Base-by-base conservation (phyloP, 1,140 invertebrate species). In the Drosophila navojoa region DNA sequence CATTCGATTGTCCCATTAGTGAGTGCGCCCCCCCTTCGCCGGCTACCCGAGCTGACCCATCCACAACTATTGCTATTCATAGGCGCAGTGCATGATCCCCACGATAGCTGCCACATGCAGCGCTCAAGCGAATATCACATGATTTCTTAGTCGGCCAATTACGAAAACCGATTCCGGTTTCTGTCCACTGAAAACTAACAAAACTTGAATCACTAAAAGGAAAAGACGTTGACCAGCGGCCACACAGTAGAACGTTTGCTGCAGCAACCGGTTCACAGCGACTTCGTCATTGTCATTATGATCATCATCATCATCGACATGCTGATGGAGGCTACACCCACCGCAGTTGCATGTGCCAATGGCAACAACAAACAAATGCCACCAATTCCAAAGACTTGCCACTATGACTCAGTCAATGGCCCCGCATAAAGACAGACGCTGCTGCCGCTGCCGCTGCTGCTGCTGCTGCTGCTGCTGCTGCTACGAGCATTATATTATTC, bases 131-230 rank as follows among this genome's bases (percentile, higher is more conserved):
- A 13, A 53, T 22, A 42, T 72, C 62, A 59, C 62, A 72, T 60
- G 63, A 60, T 27, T 45, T 69, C 32, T 54, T 22, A 32, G 52
- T 53, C 66, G 44, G 49, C 66, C 53, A 58, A 60, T 71, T 76
- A 81, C 75, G 62, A 81, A 81, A 55, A 50, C 69, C 69, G 60
- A 87, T 71, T 87, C 78, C 78, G 75, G 81, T 86, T 85, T 73
- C 71, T 47, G 53, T 54, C 29, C 76, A 76, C 57, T 62, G 62
- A 45, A 63, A 63, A 86, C 77, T 81, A 40, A 22, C 1, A 62
- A 64, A 52, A 44, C 40, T 32, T 22, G 35, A 82, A 82, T 15
- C 4, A 25, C 19, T 52, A 71, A 10, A 52, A 10, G 47, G 22
- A 44, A 72, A 68, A 71, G 67, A 42, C 35, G 40, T 55, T 77